Evolutionary conservation across 2,888 invertebrate species (phyloP).

Genomic region (Cosmia pyralina): DNA sequence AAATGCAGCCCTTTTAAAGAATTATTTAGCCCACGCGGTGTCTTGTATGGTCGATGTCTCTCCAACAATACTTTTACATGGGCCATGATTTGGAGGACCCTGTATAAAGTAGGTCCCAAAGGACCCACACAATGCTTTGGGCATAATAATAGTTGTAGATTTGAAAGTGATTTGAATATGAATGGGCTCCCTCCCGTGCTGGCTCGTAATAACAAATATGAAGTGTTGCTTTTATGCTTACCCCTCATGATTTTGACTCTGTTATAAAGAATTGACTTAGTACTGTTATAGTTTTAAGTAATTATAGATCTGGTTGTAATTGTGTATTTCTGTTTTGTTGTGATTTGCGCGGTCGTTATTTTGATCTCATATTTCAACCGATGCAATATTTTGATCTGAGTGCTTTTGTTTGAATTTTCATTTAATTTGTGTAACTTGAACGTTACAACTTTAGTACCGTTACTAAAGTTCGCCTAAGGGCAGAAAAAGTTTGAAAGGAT

Average conservation of each 20-base stretch:
- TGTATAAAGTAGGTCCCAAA: slow-evolving; percentile 88
- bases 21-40: slow-evolving; percentile 77
- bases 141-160: slow-evolving; percentile 90
- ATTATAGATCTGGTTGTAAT: slow-evolving; percentile 79
- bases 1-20: slow-evolving; percentile 84
- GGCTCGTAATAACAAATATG: slow-evolving; percentile 89
- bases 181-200: slow-evolving; percentile 88
- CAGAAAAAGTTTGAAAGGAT: slow-evolving; percentile 39
- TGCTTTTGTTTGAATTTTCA: slow-evolving; percentile 22
- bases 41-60: slow-evolving; percentile 68
- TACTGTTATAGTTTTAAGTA: slow-evolving; percentile 80
- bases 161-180: slow-evolving; percentile 90
- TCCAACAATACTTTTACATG: slow-evolving; percentile 83
- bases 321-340: slow-evolving; percentile 63
- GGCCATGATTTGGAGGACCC: slow-evolving; percentile 86
- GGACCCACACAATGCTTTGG: slow-evolving; percentile 86
- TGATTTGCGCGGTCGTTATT: slow-evolving; percentile 64
- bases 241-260: slow-evolving; percentile 87
- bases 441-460: slow-evolving; percentile 10
- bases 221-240: slow-evolving; percentile 86
- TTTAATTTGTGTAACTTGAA: slow-evolving; percentile 17
- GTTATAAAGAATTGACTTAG: slow-evolving; percentile 83
- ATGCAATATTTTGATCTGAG: slow-evolving; percentile 34
- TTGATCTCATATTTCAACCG: slow-evolving; percentile 55
- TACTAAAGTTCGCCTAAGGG: not conserved